phyloP scores from a whole-genome alignment of 2,797 vertebrate species.

The Danio tinwini region DNA sequence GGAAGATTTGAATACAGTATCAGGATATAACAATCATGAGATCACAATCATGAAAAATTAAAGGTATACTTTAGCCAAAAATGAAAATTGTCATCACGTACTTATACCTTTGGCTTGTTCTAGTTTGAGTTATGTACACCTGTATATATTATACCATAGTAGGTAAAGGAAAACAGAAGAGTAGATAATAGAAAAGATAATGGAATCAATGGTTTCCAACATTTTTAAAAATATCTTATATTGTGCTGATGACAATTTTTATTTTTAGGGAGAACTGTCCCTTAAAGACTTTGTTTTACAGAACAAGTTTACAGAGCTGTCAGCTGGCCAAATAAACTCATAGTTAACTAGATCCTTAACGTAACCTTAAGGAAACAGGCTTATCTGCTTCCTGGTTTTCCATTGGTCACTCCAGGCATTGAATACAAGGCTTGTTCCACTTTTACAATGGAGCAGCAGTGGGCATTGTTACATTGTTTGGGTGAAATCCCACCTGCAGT shows the following conservation, averaged over 20 bases:
- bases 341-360: constrained; percentile 63
- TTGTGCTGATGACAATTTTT: too few species aligned
- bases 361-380: constrained; percentile 72
- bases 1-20: too few species aligned
- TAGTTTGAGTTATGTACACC: too few species aligned
- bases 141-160: too few species aligned
- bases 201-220: too few species aligned
- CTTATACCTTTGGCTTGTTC: background rate
- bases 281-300: background rate
- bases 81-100: background rate
- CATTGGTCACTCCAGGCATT: constrained; percentile 60
- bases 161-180: too few species aligned
- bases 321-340: constrained; percentile 42
- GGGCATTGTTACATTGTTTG: constrained; percentile 76
- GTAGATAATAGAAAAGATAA: too few species aligned
- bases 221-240: too few species aligned
- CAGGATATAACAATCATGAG: too few species aligned
- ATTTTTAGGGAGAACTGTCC: too few species aligned
- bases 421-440: constrained; percentile 66
- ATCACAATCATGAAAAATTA: too few species aligned
- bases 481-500: constrained; percentile 49
- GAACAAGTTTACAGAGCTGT: constrained; percentile 11
- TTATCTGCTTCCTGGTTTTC: constrained; percentile 74
- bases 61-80: background rate
- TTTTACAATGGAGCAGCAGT: constrained; percentile 71